Evolutionary conservation across 64 coral and sea anemone species (phyloP), one percentile per base, ranked within the genome.

Genomic region (Anthopleura sola): DNA sequence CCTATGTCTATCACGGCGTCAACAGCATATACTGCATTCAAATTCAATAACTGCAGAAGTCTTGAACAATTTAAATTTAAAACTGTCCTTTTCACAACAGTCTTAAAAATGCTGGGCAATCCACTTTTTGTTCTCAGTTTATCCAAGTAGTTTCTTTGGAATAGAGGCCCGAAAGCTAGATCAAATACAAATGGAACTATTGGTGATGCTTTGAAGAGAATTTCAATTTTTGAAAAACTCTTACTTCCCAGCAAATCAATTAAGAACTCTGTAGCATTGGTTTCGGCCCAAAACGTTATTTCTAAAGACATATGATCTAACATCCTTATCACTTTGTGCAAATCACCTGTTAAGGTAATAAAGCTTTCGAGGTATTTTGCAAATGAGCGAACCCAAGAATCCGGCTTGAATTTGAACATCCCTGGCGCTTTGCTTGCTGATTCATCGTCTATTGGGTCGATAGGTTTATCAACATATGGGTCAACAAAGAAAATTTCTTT

Each of bases 391-490:
- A 78, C 5, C 39, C 33, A 78, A 39, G 75, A 24, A 68, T 21
- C 14, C 3, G n/a, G n/a, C n/a, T 46, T 32, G 4, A 38, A 40
- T 28, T 37, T 75, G 26, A 33, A 24, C 29, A 75, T 12, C 6
- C 36, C 28, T 39, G 16, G 55, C 18, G 21, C 16, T 58, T 38
- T 18, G 34, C 8, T 23, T 20, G 75, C 5, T 20, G 13, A 58
- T 58, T 38, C 39, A 24, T 37, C 36, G 39, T 12, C 13, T 0
- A 89, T 89, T 46, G 55, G 82, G 51, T 49, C 87, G 44, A 53
- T 89, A 16, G 92, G 92, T 18, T 78, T 87, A 9, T 0, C 53
- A 3, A 90, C 88, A 31, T 90, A 94, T 11, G 85, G 75, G 84
- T 94, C 92, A 12, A 47, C 12, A 29, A 94, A 94, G 57, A 86